These are phyloP conservation scores for Drosophila parthenogenetica DNA, from an alignment of 2,888 invertebrate genomes.

Conservation along the genomic window DNA sequence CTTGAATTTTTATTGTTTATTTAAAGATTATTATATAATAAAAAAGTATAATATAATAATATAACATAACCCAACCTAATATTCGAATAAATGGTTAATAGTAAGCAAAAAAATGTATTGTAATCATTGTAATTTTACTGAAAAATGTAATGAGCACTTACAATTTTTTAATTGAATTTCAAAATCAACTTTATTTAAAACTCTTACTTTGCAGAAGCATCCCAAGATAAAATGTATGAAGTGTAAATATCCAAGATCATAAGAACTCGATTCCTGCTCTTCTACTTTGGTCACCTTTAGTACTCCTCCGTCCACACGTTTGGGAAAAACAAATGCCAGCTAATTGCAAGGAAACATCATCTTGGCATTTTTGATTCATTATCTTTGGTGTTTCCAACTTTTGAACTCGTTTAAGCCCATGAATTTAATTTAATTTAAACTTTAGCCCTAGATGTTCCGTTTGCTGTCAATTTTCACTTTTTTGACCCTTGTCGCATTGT, in stretches of 20 bases:
- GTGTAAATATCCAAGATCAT: not conserved
- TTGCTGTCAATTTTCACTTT: conserved; percentile 58
- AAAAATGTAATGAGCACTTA: no score
- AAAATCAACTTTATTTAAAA: not conserved
- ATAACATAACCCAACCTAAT: no score
- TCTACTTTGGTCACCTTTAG: conserved; percentile 22
- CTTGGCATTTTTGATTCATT: conserved; percentile 44
- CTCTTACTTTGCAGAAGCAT: not conserved
- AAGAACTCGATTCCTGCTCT: conserved; percentile 17
- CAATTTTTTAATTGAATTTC: no score
- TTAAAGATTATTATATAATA: no score
- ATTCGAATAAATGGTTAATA: no score
- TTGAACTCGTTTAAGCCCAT: conserved; percentile 66
- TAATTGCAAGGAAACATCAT: conserved; percentile 53
- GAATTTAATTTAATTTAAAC: conserved; percentile 78
- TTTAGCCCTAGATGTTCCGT: conserved; percentile 58
- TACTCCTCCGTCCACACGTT: not conserved
- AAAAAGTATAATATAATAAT: no score
- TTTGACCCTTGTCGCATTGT: conserved; percentile 75
- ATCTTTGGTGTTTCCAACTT: conserved; percentile 54
- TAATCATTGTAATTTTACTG: no score
- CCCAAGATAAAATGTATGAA: not conserved
- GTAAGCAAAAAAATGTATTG: no score
- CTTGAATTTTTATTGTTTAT: no score
- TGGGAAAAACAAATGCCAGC: conserved; percentile 45